Evolutionary conservation across 37 sponge, comb jelly and placozoan genomes (phyloP).

Genomic region (Cliona cf. orientalis): DNA sequence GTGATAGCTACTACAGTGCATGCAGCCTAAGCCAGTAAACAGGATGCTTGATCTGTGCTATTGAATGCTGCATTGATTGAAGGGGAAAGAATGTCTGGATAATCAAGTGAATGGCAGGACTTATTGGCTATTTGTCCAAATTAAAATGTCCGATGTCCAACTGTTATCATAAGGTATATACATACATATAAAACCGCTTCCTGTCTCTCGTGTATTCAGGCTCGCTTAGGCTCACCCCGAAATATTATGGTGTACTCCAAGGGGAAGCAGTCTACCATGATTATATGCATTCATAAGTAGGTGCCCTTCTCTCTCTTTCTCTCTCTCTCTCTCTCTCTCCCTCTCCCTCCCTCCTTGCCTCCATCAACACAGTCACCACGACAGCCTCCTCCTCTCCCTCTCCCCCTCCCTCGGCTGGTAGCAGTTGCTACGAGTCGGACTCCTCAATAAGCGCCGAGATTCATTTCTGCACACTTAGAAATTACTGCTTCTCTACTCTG

Average conservation of each 20-base stretch:
- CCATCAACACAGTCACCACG: neutral
- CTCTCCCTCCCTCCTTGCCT: neutral
- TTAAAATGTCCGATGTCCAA: no score
- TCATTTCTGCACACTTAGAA: neutral
- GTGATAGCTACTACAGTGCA: neutral
- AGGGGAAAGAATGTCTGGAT: neutral
- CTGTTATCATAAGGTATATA: no score
- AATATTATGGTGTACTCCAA: no score
- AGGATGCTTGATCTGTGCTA: neutral
- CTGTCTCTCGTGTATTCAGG: no score
- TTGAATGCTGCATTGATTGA: constrained; percentile 1
- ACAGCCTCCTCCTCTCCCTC: neutral
- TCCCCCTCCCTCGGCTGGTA: neutral
- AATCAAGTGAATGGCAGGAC: neutral
- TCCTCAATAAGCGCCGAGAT: neutral
- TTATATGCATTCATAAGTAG: neutral
- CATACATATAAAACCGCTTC: no score
- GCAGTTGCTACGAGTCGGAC: neutral
- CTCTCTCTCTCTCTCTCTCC: neutral
- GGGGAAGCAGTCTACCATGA: no score
- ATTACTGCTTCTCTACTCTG: neutral
- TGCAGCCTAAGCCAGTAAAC: neutral
- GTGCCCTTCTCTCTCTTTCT: neutral
- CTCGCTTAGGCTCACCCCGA: no score
- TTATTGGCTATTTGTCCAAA: neutral